phyloP scores from a whole-genome alignment of 2,888 invertebrate genomes.

The Melinopterus prodromus region DNA sequence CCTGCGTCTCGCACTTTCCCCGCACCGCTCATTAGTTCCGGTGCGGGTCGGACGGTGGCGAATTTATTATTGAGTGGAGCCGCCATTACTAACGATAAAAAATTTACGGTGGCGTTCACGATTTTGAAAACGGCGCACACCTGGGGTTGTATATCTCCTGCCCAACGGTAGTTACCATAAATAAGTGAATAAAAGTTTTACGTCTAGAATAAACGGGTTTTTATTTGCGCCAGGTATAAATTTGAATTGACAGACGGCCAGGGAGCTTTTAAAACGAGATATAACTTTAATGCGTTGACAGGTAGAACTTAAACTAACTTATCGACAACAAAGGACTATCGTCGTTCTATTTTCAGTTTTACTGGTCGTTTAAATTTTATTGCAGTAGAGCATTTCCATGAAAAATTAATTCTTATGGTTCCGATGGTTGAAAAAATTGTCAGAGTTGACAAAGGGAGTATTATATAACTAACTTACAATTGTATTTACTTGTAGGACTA shows the following conservation, averaged over 20 bases:
- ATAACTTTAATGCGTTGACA: neutral
- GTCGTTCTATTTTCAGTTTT: too few relatives aligned
- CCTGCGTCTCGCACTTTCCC: neutral
- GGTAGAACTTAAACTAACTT: neutral
- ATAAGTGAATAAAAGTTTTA: constrained; percentile 4
- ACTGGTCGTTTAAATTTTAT: neutral
- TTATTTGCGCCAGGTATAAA: neutral
- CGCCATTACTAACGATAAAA: constrained; percentile 30
- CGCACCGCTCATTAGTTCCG: constrained; percentile 23
- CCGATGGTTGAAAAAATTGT: too few relatives aligned
- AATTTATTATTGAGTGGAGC: constrained; percentile 32
- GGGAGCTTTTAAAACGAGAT: neutral
- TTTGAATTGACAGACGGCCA: neutral
- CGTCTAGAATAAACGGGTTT: neutral
- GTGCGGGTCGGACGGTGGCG: constrained; percentile 15
- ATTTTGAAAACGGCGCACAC: neutral
- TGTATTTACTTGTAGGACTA: too few relatives aligned
- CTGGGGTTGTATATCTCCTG: neutral
- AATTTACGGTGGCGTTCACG: constrained; percentile 18
- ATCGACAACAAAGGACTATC: too few relatives aligned
- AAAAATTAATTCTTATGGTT: too few relatives aligned
- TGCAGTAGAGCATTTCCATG: neutral
- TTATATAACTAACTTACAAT: too few relatives aligned
- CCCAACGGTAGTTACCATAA: neutral
- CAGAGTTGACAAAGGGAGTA: too few relatives aligned